Evolutionary conservation across 2,797 vertebrate genomes (phyloP), one percentile per base, ranked within the genome.

Genomic region (Rhincodon typus): DNA sequence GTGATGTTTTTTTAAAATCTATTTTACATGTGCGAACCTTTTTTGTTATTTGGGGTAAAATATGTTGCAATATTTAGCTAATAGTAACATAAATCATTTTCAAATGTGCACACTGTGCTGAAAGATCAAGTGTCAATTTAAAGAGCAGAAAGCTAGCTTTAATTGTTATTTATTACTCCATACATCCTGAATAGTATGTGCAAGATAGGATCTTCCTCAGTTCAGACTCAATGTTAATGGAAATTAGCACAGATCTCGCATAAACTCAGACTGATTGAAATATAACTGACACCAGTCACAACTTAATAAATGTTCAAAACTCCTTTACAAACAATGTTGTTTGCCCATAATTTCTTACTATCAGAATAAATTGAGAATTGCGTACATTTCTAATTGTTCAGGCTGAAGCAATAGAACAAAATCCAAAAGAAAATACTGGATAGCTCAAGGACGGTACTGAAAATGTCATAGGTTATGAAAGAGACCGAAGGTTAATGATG

Each of bases 111-210:
- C 38, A 42, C 62, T 94, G 8, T 42, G 62, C 62, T 69, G 91
- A 94, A 94, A 12, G 93, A 72, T 94, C 93, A 70, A 72, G 21
- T 46, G 21, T 94, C 42, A 10, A 94, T 72, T 94, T 46, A 72
- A 5, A 12, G 42, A 94, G 91, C 50, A 57, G 53, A 90, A 62
- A 90, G 53, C 87, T n/a, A 34, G 6, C 15, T 19, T 57, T 66
- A 66, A 90, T 62, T 90, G 93, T 70, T 25, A 94, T 42, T 94
- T 70, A 94, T 94, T 94, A 27, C 38, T 69, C 21, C 46, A 30
- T 94, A 70, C 42, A 94, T 50, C 10, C 67, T 25, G 12, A 15
- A 70, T 2, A 72, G 34, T 27, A 94, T 25, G 10, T 70, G 67
- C 12, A 72, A 46, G 34, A 67, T 94, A 42, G 25, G 70, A 25